These are phyloP conservation scores for Okamejei kenojei DNA, from an alignment of 2,797 vertebrate genomes.

Conservation along the genomic window DNA sequence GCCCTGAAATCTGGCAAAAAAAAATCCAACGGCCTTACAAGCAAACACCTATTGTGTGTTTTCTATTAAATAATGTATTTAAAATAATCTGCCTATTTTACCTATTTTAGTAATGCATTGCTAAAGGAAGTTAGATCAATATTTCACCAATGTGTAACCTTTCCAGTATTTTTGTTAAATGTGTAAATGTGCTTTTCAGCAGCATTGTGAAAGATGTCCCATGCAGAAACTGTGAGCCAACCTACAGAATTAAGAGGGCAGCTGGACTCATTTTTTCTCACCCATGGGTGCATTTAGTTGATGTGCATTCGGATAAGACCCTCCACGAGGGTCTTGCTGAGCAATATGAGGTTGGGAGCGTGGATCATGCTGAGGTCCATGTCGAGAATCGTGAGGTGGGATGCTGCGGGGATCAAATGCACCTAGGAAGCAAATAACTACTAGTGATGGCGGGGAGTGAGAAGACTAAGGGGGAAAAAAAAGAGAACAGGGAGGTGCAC, in stretches of 20 bases:
- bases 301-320: constrained; percentile 12
- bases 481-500: background rate
- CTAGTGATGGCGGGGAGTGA: constrained; percentile 22
- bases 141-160: background rate
- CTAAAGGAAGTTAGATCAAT: background rate
- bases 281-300: constrained; percentile 32
- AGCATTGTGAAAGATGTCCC: background rate
- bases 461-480: background rate
- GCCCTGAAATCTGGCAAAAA: background rate
- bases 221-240: constrained; percentile 9
- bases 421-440: constrained; percentile 35
- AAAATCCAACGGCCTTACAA: background rate
- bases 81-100: background rate
- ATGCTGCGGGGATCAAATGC: constrained; percentile 24
- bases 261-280: constrained; percentile 20
- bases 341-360: background rate
- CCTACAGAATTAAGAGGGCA: constrained; percentile 2
- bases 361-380: constrained; percentile 34
- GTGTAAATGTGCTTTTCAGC: background rate
- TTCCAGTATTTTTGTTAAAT: background rate
- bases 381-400: constrained; percentile 26
- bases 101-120: background rate
- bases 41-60: background rate
- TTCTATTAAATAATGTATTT: background rate
- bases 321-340: constrained; percentile 27